Conservation (phyloP, 2,113 vertebrate genomes). For the Gobius niger region DNA sequence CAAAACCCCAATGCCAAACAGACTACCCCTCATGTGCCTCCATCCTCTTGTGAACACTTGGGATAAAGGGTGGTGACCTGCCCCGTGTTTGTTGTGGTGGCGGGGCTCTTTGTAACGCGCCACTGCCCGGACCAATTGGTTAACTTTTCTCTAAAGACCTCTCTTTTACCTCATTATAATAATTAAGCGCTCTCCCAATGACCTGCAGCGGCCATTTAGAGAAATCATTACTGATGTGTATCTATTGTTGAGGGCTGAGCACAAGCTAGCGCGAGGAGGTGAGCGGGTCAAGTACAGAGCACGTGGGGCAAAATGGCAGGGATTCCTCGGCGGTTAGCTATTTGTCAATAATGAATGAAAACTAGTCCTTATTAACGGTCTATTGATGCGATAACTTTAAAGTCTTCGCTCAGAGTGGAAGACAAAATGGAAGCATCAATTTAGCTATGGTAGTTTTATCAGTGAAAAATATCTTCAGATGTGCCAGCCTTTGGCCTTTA, state of each 20-base stretch:
- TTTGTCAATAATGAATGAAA: neutral
- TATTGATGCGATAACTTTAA: neutral
- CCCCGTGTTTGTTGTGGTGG: constrained; percentile 18
- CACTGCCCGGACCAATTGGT: constrained; percentile 17
- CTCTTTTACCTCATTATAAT: constrained; percentile 61
- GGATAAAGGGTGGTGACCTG: constrained; percentile 17
- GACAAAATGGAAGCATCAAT: too few relatives aligned
- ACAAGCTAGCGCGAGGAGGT: constrained; percentile 34
- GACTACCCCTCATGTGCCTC: neutral
- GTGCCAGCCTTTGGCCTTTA: too few relatives aligned
- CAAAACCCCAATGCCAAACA: too few relatives aligned
- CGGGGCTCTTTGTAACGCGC: constrained; percentile 3
- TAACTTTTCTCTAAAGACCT: constrained; percentile 56
- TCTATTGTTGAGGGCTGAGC: constrained; percentile 45
- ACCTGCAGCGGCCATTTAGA: constrained; percentile 57
- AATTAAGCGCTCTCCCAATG: constrained; percentile 52
- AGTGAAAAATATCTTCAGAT: too few relatives aligned
- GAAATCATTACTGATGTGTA: constrained; percentile 54
- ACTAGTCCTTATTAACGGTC: neutral
- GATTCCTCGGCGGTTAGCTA: neutral
- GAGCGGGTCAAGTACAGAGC: constrained; percentile 22
- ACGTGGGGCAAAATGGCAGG: neutral
- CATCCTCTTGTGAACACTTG: neutral
- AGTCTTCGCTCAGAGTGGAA: neutral
- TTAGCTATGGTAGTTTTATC: too few relatives aligned